Conservation (phyloP, 53 echinoderm and acorn worm species). For the Crossaster papposus region DNA sequence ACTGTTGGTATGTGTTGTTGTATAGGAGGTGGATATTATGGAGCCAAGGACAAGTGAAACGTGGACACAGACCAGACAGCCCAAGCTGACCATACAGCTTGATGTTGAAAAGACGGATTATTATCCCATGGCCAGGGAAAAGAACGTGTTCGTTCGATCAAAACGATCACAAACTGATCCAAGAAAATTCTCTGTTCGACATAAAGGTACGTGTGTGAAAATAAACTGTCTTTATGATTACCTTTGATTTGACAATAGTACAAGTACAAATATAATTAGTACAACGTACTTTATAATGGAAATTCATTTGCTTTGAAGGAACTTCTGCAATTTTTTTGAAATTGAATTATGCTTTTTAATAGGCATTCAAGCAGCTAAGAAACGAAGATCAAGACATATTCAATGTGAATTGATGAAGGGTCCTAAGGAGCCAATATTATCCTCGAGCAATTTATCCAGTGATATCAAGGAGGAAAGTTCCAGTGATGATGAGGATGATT, state of each 20-base stretch:
- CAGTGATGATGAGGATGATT: neutral
- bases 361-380: neutral
- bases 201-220: slow-evolving; percentile 13
- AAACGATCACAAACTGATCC: slow-evolving; percentile 18
- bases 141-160: neutral
- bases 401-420: slow-evolving; percentile 15
- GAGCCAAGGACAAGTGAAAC: neutral
- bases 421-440: neutral
- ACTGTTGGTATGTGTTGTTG: neutral
- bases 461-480: neutral
- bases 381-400: neutral
- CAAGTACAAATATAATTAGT: neutral
- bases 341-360: neutral
- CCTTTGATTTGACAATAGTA: neutral
- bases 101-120: neutral
- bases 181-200: neutral
- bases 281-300: neutral
- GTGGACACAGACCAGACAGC: neutral
- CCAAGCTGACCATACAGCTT: neutral
- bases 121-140: neutral
- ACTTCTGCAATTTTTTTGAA: neutral
- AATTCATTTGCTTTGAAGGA: neutral
- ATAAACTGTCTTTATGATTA: neutral
- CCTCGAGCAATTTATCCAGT: neutral
- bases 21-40: neutral